Base-by-base conservation (phyloP, 2,888 invertebrate genomes). In the Lathronympha strigana region DNA sequence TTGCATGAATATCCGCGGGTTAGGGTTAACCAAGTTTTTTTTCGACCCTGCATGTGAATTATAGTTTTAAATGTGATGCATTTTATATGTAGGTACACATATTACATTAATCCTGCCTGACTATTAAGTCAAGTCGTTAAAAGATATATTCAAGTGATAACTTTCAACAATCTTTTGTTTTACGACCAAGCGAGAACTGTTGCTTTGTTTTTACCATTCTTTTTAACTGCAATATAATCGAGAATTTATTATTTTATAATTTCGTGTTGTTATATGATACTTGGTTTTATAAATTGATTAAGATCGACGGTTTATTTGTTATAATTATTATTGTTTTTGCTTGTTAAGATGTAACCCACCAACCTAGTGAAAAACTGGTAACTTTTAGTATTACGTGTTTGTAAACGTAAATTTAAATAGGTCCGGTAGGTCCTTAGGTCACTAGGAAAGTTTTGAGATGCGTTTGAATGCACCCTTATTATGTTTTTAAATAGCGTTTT, bases 241-340 rank as follows among this genome's bases (percentile, higher is more conserved):
- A 31, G 49, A 49, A 57, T 50, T 47, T 49, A 50, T 55, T 55
- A 47, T 55, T 55, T 49, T 40, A 51, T 61, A 36, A 55, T 31
- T n/a, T 50, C 19, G 28, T 21, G n/a, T 55, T 43, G 33, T 54
- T 25, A 55, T 63, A 33, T 19, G 33, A 36, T 33, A 19, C 13
- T 43, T 23, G 13, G 19, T 55, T 55, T 55, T 49, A 54, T 19
- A 11, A 11, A 11, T 17, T 28, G n/a, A 55, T 55, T 54, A 25
- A 53, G 31, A 55, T 57, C 43, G 13, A 43, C 19, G 19, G 13
- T 28, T n/a, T n/a, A n/a, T n/a, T n/a, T n/a, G n/a, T n/a, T n/a
- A n/a, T n/a, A 23, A 38, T 53, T 25, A 3, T 13, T 19, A 5
- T 31, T 21, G n/a, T 49, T 50, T 50, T 51, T 31, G 31, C 23